Conservation (phyloP, 2,113 vertebrate genomes). For the Xiphorhynchus elegans region DNA sequence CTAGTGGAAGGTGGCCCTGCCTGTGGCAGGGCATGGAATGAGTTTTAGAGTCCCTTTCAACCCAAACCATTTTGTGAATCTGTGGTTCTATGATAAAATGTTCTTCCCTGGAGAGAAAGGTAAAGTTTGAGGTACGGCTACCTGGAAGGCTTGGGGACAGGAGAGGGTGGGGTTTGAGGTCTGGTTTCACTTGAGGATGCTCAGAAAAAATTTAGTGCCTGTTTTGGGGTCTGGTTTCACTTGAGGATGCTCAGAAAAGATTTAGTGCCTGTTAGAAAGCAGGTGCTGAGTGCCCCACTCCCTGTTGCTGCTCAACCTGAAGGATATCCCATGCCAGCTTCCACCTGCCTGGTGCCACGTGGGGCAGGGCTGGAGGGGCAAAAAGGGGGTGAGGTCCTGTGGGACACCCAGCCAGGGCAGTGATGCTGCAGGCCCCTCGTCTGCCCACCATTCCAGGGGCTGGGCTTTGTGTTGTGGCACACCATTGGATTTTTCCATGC, state of each 20-base stretch:
- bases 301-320: rapidly evolving
- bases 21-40: background rate
- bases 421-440: rapidly evolving
- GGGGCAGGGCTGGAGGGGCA: background rate
- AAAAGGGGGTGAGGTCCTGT: background rate
- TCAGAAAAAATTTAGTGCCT: too few species aligned
- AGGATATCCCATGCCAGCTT: background rate
- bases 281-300: rapidly evolving
- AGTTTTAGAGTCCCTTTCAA: background rate
- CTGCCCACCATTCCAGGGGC: rapidly evolving
- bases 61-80: background rate
- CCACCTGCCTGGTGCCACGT: rapidly evolving
- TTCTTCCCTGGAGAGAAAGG: background rate
- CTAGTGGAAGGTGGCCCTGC: background rate
- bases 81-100: too few species aligned
- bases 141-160: background rate
- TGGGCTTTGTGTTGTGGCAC: background rate
- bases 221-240: background rate
- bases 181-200: too few species aligned
- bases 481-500: rapidly evolving
- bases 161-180: background rate
- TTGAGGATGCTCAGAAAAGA: background rate
- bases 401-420: background rate
- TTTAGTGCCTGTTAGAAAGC: background rate
- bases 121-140: background rate